Evolutionary conservation across 1,140 invertebrate species (phyloP).

Genomic region (Aphaenogaster ashmeadi): DNA sequence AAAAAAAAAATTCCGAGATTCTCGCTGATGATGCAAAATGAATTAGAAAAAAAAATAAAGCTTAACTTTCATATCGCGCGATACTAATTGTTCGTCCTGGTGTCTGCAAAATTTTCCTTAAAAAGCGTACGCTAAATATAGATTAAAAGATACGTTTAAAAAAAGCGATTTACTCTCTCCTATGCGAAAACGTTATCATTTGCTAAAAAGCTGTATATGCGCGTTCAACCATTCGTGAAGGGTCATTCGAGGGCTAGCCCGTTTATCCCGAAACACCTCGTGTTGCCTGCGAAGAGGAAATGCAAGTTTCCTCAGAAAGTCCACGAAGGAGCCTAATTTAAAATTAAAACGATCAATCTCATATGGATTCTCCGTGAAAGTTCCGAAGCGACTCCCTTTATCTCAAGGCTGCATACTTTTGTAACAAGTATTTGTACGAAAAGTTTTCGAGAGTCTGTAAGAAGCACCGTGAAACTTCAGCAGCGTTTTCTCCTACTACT

Average conservation of each 20-base stretch:
- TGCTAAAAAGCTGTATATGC: slow-evolving; percentile 24
- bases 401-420: neutral
- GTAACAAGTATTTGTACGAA: neutral
- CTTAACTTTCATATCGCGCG: neutral
- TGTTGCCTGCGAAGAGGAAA: neutral
- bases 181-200: slow-evolving; percentile 27
- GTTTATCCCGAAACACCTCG: neutral
- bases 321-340: neutral
- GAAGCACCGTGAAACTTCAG: slow-evolving; percentile 16
- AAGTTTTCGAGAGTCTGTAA: neutral
- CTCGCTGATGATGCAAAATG: neutral
- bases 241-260: neutral
- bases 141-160: slow-evolving; percentile 47
- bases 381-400: neutral
- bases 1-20: neutral
- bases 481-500: neutral
- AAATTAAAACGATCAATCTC: neutral
- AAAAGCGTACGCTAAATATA: slow-evolving; percentile 22
- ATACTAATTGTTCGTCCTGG: neutral
- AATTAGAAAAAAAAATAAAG: neutral
- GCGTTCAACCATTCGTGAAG: neutral
- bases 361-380: neutral
- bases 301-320: neutral
- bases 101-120: slow-evolving; percentile 1
- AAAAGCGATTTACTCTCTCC: neutral